These are phyloP conservation scores for Pygmarrhopalites habei DNA, from an alignment of 1,140 invertebrate genomes.

Conservation along the genomic window DNA sequence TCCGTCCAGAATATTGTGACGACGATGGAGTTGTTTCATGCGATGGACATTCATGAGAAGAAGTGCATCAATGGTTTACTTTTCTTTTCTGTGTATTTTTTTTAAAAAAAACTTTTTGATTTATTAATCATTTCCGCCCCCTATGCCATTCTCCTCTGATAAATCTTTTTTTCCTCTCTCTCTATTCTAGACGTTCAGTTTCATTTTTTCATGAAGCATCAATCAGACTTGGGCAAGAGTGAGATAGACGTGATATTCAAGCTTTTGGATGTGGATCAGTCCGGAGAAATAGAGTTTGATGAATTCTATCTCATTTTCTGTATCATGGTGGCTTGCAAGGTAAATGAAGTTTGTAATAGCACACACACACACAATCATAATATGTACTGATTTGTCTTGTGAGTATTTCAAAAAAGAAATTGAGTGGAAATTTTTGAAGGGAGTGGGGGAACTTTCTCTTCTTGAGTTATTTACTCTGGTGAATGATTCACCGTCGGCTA, in stretches of 20 bases:
- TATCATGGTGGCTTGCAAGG: conserved; percentile 35
- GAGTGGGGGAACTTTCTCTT: too few relatives aligned
- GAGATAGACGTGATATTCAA: conserved; percentile 28
- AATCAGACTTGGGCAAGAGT: conserved; percentile 21
- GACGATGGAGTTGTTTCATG: conserved; percentile 25
- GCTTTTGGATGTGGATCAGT: conserved; percentile 36
- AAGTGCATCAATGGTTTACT: conserved; percentile 26
- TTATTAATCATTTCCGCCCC: not conserved
- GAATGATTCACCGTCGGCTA: too few relatives aligned
- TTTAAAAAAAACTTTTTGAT: not conserved
- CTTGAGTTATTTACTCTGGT: too few relatives aligned
- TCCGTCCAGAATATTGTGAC: conserved; percentile 32
- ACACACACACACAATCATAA: not conserved
- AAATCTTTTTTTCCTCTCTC: too few relatives aligned
- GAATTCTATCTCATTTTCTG: conserved; percentile 38
- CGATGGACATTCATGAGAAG: conserved; percentile 26
- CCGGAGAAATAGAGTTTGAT: conserved; percentile 39
- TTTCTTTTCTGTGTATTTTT: not conserved
- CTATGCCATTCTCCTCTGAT: too few relatives aligned
- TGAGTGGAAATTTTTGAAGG: too few relatives aligned
- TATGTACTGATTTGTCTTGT: conserved; percentile 1
- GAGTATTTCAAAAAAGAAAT: too few relatives aligned
- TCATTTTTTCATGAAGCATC: conserved; percentile 18
- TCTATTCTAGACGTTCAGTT: conserved; percentile 27
- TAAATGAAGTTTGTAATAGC: too few relatives aligned